A percentile compares a stretch with the other conserved stretches of the same genome.
phyloP scores from a whole-genome alignment of 2,113 vertebrate species.

The Montifringilla adamsi region DNA sequence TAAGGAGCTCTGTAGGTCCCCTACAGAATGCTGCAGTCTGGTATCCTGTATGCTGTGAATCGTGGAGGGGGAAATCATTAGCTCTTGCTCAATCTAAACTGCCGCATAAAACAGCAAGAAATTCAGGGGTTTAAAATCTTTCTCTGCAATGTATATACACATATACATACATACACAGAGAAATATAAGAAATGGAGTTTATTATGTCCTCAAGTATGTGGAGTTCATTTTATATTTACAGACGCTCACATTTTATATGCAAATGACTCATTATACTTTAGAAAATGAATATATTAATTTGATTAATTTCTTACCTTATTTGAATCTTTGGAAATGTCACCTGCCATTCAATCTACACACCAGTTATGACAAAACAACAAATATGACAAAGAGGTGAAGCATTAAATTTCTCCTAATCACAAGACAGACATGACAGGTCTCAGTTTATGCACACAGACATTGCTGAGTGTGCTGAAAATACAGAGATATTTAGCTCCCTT shows the following conservation, averaged over 20 bases:
- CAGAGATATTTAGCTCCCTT: neutral
- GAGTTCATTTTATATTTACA: constrained; percentile 69
- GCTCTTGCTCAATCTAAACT: neutral
- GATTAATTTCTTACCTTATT: constrained; percentile 72
- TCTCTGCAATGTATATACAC: neutral
- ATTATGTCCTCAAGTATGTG: constrained; percentile 34
- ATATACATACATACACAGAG: rapidly evolving
- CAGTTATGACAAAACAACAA: constrained; percentile 64
- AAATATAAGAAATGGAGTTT: constrained; percentile 27
- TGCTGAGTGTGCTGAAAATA: constrained; percentile 51
- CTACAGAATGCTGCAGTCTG: neutral
- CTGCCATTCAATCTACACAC: constrained; percentile 74
- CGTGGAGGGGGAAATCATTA: neutral
- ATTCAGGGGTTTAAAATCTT: constrained; percentile 1
- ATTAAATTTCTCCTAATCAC: constrained; percentile 68
- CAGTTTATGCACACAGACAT: constrained; percentile 40
- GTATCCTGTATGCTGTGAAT: neutral
- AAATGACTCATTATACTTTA: constrained; percentile 70
- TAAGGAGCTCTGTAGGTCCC: neutral
- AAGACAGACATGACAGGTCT: constrained; percentile 57
- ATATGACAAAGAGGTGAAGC: constrained; percentile 51
- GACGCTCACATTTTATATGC: constrained; percentile 70
- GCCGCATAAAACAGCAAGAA: neutral
- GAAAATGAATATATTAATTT: constrained; percentile 74
- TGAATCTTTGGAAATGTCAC: constrained; percentile 75